phyloP scores from a whole-genome alignment of 1,140 invertebrate species.

The Drosophila quadrilineata region DNA sequence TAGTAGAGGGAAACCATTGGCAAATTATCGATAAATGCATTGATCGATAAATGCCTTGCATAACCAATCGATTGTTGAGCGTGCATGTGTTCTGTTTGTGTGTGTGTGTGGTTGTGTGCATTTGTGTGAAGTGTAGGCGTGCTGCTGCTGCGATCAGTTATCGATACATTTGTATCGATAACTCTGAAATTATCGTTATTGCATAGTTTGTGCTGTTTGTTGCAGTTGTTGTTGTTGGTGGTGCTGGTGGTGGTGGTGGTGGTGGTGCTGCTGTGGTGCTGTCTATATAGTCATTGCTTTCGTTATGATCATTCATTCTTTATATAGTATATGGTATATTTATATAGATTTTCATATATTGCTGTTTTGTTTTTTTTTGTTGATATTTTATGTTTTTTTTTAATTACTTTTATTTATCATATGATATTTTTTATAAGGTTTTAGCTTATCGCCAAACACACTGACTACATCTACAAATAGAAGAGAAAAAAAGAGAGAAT shows the following conservation, averaged over 20 bases:
- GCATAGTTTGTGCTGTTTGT: conserved; percentile 19
- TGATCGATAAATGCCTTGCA: too few species aligned
- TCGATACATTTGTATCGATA: conserved; percentile 17
- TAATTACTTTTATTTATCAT: conserved; percentile 43
- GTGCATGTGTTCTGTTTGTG: neutral
- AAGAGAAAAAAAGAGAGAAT: conserved; percentile 82
- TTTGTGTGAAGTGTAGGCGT: conserved; percentile 9
- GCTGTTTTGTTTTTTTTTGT: conserved; percentile 33
- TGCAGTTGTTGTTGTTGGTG: conserved; percentile 33
- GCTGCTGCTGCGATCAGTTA: conserved; percentile 5
- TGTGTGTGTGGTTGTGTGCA: conserved; percentile 15
- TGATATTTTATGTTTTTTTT: conserved; percentile 19
- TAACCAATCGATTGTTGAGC: too few species aligned
- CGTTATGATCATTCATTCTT: too few species aligned
- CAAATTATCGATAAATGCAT: conserved; percentile 41
- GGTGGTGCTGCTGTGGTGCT: conserved; percentile 71
- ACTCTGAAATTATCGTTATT: conserved; percentile 19
- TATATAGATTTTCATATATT: conserved; percentile 49
- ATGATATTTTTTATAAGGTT: too few species aligned
- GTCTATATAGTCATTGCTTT: too few species aligned
- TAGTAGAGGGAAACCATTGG: conserved; percentile 26
- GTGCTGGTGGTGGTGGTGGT: conserved; percentile 21
- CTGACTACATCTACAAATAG: conserved; percentile 89
- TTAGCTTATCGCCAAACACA: conserved; percentile 88
- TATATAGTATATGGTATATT: conserved; percentile 21